Evolutionary conservation across 2,888 invertebrate species (phyloP), one percentile per base, ranked within the genome.

Genomic region (Tenthredo livida): DNA sequence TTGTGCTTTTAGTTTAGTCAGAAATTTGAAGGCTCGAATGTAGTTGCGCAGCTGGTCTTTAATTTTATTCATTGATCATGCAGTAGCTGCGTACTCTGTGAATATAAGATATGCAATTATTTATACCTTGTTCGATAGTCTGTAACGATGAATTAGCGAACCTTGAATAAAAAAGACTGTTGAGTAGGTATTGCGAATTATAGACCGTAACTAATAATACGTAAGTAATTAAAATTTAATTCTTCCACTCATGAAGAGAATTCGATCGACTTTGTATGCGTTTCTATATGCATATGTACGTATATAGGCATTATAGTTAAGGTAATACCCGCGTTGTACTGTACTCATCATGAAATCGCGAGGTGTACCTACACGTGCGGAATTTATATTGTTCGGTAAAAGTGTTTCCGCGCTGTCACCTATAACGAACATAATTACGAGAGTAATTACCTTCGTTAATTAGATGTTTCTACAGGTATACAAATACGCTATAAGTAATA

Each of bases 361-460:
- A 73, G 40, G 21, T 73, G n/a, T 43, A 21, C 15, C 37, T 43
- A 9, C 4, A 72, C 15, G 47, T 29, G 10, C 33, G 47, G 54
- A 43, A 73, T 73, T 73, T 43, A 73, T 73, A 73, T 73, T 43
- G 77, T 54, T 29, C 54, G 54, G 77, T 77, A 77, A 77, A 77
- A 77, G 33, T 33, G 17, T 29, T 75, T 54, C 15, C 25, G 43
- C 43, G 72, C 29, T n/a, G 15, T 77, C 50, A 50, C 7, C 29
- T 29, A 33, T 54, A 50, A 77, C 54, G 50, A 77, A 77, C 17
- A 77, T 54, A 54, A 77, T 77, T 29, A 33, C 77, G 9, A 29
- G 54, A 33, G 54, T 33, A 77, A 77, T 77, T 77, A 77, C 10
- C 50, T 54, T 75, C 47, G 21, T 75, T 75, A 50, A 25, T 25